Evolutionary conservation across 92 coral and sea anemone genomes (phyloP), one percentile per base, ranked within the genome.

Genomic region (Meandrina meandrites): DNA sequence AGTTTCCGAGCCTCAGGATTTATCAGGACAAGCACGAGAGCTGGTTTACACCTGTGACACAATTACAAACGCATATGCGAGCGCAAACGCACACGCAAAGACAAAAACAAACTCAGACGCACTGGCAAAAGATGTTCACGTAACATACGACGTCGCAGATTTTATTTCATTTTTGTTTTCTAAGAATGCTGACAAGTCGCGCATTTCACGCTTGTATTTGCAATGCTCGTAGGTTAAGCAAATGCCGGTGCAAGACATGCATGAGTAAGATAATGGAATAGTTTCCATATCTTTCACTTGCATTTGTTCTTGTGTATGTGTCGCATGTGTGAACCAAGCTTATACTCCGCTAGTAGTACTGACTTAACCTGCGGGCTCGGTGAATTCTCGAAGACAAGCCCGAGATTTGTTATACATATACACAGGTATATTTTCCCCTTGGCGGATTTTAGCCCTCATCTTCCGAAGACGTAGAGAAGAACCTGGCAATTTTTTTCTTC

Each of bases 391-490:
- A 66, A 66, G 76, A 72, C 9, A 40, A 11, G 73, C 14, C 32
- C 71, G n/a, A 14, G 17, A 16, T 9, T 35, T 42, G 6, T 45
- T 15, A n/a, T 31, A n/a, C 50, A 22, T 32, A 27, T 22, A 27
- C 53, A 24, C 30, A 4, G 21, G 75, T 17, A 1, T 5, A 7
- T 51, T 71, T 6, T 22, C 18, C 22, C n/a, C 4, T 14, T 10
- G 21, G n/a, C 8, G 19, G 40, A 5, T 36, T 86, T 81, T 56
- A 91, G 35, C 70, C 91, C 62, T 92, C 93, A 80, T 90, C 90
- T 51, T 92, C 95, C 14, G 95, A 92, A 5, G 95, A 92, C 42
- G 93, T 90, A 58, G 85, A 78, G 34, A 90, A 90, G 86, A 89
- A 92, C 56, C 93, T 84, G 0, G 91, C 86, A 31, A 92, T 79